phyloP scores from a whole-genome alignment of 2,888 invertebrate species.

The Halictus ligatus region DNA sequence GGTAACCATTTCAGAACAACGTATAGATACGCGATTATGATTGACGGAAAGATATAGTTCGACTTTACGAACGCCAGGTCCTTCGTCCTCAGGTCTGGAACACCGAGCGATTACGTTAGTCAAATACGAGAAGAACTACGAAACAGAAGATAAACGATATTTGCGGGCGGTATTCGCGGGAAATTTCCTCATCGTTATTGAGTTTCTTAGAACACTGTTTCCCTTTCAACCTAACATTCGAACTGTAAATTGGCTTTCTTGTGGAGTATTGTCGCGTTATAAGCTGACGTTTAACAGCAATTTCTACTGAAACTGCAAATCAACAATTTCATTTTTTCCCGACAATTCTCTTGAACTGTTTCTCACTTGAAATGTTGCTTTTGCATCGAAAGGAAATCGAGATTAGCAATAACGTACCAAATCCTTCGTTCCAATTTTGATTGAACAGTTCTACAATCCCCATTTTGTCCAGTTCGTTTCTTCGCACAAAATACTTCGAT shows the following conservation, averaged over 20 bases:
- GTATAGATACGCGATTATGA: conserved; percentile 86
- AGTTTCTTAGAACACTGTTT: neutral
- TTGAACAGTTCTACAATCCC: conserved; percentile 3
- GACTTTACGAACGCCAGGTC: conserved; percentile 88
- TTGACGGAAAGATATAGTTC: conserved; percentile 86
- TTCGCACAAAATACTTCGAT: neutral
- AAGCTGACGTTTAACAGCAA: neutral
- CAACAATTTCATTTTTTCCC: neutral
- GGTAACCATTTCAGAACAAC: conserved; percentile 88
- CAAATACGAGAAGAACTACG: neutral
- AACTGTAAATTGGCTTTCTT: neutral
- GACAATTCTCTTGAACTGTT: neutral
- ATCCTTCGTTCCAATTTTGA: conserved; percentile 22
- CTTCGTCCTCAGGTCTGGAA: conserved; percentile 48
- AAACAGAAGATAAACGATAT: neutral
- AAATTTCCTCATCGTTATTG: neutral
- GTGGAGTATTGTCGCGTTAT: neutral
- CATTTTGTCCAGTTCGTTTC: neutral
- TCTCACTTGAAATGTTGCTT: too few species aligned
- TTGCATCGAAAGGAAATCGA: too few species aligned
- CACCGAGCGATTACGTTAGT: neutral
- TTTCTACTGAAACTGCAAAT: neutral
- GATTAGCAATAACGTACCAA: conserved; percentile 21
- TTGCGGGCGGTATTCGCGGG: neutral
- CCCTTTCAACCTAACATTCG: neutral